Conservation (phyloP, 2,113 vertebrate species). For the Aegypius monachus region DNA sequence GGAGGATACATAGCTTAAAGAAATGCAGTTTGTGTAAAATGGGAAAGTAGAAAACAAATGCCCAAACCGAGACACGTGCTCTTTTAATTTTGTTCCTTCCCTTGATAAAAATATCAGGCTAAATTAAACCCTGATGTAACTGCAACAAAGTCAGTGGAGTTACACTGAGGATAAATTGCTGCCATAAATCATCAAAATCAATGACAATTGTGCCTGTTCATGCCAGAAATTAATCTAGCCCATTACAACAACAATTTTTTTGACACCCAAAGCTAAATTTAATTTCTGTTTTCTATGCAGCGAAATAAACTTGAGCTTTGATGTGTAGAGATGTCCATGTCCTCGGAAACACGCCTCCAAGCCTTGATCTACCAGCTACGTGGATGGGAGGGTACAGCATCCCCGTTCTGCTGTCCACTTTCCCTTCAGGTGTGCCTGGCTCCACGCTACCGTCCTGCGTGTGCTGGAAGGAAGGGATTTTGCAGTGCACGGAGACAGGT, state of each 20-base stretch:
- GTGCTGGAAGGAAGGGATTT: background rate
- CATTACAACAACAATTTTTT: background rate
- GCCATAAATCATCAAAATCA: background rate
- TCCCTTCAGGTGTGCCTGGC: background rate
- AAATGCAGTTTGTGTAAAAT: background rate
- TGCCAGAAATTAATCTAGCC: background rate
- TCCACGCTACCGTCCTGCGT: background rate
- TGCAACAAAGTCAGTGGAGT: background rate
- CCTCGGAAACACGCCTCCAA: background rate
- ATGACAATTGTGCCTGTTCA: background rate
- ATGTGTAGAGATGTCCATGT: background rate
- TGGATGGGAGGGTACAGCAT: background rate
- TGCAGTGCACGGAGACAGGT: background rate
- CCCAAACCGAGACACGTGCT: fast-evolving
- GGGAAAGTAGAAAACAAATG: background rate
- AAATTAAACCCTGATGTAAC: background rate
- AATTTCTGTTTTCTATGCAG: background rate
- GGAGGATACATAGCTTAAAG: background rate
- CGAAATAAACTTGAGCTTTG: background rate
- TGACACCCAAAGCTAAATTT: background rate
- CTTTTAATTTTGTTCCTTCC: background rate
- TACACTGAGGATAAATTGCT: background rate
- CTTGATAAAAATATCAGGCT: background rate
- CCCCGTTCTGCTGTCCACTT: fast-evolving
- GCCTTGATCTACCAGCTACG: background rate